phyloP scores from a whole-genome alignment of 2,888 invertebrate genomes.

The Ichneumon xanthorius region DNA sequence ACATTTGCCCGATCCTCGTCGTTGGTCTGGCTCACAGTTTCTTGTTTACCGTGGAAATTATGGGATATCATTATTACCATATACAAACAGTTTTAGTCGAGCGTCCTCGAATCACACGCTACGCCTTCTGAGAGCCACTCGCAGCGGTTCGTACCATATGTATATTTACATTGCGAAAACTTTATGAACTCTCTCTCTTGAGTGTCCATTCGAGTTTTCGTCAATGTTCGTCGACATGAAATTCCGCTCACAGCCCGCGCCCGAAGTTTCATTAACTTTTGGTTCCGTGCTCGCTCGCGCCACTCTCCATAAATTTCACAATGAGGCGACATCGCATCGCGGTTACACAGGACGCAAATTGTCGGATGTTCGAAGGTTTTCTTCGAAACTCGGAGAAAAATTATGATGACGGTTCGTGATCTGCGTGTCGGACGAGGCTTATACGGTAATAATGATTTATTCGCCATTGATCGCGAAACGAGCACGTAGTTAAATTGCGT shows the following conservation, averaged over 20 bases:
- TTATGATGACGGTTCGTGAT: not conserved
- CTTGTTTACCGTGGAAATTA: slow-evolving; percentile 50
- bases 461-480: not conserved
- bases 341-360: not conserved
- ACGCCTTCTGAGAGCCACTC: slow-evolving; percentile 2
- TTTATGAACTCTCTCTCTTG: not conserved
- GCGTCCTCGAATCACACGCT: slow-evolving; percentile 11
- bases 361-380: not conserved
- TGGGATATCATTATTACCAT: slow-evolving; percentile 42
- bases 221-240: not conserved
- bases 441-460: not conserved
- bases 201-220: not conserved
- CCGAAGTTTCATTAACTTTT: slow-evolving; percentile 8
- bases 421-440: not conserved
- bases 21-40: not conserved
- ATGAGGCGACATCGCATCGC: not conserved
- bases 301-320: not conserved
- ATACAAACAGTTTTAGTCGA: slow-evolving; percentile 9
- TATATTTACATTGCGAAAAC: not conserved
- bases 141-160: not conserved
- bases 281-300: not conserved
- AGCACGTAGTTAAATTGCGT: not conserved
- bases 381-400: slow-evolving; percentile 10
- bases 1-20: not conserved
- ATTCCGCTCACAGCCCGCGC: not conserved